Percentiles rank a stretch among this genome's conserved stretches.
Evolutionary conservation across 2,113 vertebrate genomes (phyloP).

Genomic region (Sphyrna mokarran): DNA sequence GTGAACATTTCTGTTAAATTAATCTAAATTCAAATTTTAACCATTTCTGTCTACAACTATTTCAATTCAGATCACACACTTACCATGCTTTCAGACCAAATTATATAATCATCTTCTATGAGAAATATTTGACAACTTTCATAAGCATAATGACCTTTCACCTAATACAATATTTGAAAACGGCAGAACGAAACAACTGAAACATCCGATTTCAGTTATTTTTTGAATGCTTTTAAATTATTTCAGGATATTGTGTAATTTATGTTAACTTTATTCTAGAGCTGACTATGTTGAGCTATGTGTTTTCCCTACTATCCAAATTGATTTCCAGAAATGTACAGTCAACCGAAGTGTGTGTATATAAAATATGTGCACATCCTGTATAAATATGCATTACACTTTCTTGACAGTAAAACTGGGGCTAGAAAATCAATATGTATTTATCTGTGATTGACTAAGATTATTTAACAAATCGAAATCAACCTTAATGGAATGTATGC

Average conservation of each 20-base stretch:
- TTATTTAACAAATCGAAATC: neutral
- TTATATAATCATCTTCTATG: neutral
- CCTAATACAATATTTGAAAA: neutral
- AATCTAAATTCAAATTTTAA: slow-evolving; percentile 3
- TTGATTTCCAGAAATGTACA: neutral
- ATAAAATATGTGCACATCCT: too few relatives aligned
- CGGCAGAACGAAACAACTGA: neutral
- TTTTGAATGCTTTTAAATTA: neutral
- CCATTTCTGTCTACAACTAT: neutral
- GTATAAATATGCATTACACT: neutral
- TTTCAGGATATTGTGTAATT: neutral
- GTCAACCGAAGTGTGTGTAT: too few relatives aligned
- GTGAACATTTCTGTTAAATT: neutral
- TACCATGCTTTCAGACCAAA: neutral
- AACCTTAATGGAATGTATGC: neutral
- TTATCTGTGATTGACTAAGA: neutral
- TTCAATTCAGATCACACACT: neutral
- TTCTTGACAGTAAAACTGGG: neutral
- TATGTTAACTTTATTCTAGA: neutral
- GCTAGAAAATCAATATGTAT: neutral
- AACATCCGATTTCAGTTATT: neutral
- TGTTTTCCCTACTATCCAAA: neutral
- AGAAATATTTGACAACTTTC: neutral
- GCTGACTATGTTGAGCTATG: neutral
- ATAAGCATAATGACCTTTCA: neutral